phyloP scores from a whole-genome alignment of 2,888 invertebrate genomes.

The Chymomyza caudatula region DNA sequence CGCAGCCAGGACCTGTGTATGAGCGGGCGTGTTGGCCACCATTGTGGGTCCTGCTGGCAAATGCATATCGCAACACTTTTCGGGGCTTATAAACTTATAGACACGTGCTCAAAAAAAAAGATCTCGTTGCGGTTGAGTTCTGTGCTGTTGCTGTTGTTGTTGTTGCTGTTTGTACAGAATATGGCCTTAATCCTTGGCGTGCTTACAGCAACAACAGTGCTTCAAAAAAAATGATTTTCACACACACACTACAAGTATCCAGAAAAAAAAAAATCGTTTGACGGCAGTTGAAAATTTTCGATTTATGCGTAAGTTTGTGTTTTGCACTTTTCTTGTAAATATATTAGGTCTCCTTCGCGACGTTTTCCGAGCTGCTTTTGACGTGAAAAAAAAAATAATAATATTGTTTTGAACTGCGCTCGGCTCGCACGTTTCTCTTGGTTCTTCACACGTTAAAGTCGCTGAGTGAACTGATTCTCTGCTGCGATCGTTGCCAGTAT shows the following conservation, averaged over 20 bases:
- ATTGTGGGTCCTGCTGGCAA: slow-evolving; percentile 77
- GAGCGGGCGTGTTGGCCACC: slow-evolving; percentile 66
- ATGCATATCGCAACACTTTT: slow-evolving; percentile 65
- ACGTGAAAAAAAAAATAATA: neutral
- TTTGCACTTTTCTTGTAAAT: no score
- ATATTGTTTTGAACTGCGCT: neutral
- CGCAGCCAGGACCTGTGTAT: slow-evolving; percentile 59
- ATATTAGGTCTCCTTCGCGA: slow-evolving; percentile 6
- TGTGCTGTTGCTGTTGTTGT: neutral
- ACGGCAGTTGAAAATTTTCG: slow-evolving; percentile 8
- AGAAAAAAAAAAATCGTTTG: slow-evolving; percentile 2
- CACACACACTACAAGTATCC: neutral
- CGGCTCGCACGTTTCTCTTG: slow-evolving; percentile 22
- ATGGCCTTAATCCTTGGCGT: neutral
- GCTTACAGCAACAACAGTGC: neutral
- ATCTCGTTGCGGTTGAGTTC: neutral
- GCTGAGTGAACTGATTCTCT: slow-evolving; percentile 78
- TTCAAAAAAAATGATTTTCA: neutral
- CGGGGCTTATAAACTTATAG: neutral
- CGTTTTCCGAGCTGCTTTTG: slow-evolving; percentile 9
- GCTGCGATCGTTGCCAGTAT: slow-evolving; percentile 77
- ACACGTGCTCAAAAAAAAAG: slow-evolving; percentile 49
- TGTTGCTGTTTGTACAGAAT: neutral
- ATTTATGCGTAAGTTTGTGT: no score
- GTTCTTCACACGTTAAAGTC: slow-evolving; percentile 78